A percentile compares a stretch with the other conserved stretches of the same genome.
Conservation (phyloP, 2,888 invertebrate species). For the Athripsodes cinereus region DNA sequence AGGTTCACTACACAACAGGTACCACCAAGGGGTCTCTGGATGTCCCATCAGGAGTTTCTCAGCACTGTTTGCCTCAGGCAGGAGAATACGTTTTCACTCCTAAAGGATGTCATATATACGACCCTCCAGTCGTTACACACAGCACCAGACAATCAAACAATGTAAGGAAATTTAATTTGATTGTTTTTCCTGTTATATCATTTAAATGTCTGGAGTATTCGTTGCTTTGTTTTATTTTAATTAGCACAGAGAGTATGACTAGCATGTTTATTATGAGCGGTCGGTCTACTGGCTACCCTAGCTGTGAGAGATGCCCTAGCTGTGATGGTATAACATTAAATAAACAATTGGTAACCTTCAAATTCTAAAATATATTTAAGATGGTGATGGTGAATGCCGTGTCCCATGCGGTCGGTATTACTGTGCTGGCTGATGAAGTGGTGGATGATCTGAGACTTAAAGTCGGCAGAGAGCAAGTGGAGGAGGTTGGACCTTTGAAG, state of each 20-base stretch:
- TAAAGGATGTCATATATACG: constrained; percentile 77
- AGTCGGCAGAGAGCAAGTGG: constrained; percentile 29
- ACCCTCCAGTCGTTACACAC: constrained; percentile 32
- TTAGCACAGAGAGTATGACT: no score
- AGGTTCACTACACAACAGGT: constrained; percentile 43
- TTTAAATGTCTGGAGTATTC: no score
- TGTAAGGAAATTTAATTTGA: no score
- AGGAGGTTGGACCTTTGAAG: constrained; percentile 22
- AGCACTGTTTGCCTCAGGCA: constrained; percentile 67
- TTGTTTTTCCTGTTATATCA: no score
- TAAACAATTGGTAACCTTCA: no score
- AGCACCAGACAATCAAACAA: constrained; percentile 23
- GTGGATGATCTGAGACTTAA: constrained; percentile 44
- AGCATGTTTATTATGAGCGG: no score
- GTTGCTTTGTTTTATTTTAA: no score
- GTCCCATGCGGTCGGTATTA: constrained; percentile 50
- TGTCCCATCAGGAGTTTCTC: constrained; percentile 59
- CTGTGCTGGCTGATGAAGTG: constrained; percentile 43
- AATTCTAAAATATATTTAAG: no score
- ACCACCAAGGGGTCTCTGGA: constrained; percentile 34
- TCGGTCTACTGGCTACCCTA: no score
- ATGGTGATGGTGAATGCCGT: constrained; percentile 48
- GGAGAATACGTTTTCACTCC: constrained; percentile 66
- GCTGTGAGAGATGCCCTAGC: no score
- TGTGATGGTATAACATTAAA: no score